These are phyloP conservation scores for Ictalurus punctatus DNA, from an alignment of 2,113 vertebrate genomes.

Conservation along the genomic window DNA sequence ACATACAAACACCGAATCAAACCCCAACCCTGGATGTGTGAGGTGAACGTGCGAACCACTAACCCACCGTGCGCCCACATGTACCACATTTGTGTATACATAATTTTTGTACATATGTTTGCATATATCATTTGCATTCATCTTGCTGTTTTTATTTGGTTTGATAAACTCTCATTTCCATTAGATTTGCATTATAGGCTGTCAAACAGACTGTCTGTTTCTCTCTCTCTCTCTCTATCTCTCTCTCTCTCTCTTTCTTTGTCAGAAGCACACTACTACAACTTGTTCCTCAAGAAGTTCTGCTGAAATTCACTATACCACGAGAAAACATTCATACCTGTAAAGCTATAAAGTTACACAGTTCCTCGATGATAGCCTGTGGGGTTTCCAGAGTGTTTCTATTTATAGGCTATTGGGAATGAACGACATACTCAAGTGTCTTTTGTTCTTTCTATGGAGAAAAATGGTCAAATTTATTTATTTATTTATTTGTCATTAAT, in stretches of 20 bases:
- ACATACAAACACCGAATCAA: too few relatives aligned
- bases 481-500: not conserved
- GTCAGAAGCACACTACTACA: not conserved
- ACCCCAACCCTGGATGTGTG: too few relatives aligned
- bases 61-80: too few relatives aligned
- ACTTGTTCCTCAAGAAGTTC: not conserved
- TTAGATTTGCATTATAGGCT: slow-evolving; percentile 37
- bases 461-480: not conserved
- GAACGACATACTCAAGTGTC: not conserved
- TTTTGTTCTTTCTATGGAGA: not conserved
- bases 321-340: not conserved
- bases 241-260: not conserved
- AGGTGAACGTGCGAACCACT: too few relatives aligned
- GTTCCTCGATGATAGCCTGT: not conserved
- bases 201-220: not conserved
- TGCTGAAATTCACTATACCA: not conserved
- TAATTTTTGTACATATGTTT: not conserved
- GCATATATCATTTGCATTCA: slow-evolving; percentile 19
- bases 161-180: slow-evolving; percentile 19
- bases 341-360: not conserved
- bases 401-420: not conserved
- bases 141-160: not conserved
- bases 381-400: not conserved
- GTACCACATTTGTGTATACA: not conserved
- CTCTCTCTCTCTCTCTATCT: not conserved